Evolutionary conservation across 2,797 vertebrate genomes (phyloP).

Genomic region (Hypotaenidia okinawae): DNA sequence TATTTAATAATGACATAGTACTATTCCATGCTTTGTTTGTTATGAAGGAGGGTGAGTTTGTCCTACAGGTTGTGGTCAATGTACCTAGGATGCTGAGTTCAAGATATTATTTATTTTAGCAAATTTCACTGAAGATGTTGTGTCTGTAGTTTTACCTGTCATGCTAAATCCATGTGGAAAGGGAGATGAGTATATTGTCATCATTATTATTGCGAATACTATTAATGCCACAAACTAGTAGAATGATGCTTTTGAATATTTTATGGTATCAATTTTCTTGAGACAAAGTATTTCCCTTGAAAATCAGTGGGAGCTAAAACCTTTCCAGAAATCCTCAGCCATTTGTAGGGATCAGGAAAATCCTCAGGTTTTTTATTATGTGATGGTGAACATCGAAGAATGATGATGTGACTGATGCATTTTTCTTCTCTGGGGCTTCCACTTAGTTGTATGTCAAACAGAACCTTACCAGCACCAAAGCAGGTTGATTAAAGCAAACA

Average conservation of each 20-base stretch:
- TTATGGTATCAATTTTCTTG: background rate
- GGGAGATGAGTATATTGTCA: background rate
- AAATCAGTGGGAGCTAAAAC: background rate
- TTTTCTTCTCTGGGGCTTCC: background rate
- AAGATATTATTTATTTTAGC: background rate
- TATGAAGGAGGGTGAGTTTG: background rate
- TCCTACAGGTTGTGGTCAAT: background rate
- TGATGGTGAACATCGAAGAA: background rate
- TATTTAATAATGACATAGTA: background rate
- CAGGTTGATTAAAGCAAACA: background rate
- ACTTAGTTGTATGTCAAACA: background rate
- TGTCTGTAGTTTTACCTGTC: background rate
- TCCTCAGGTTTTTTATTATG: background rate
- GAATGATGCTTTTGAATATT: background rate
- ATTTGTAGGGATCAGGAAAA: background rate
- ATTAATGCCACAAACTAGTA: background rate
- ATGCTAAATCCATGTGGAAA: background rate
- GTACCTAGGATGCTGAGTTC: background rate
- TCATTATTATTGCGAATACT: background rate
- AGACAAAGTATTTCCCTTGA: background rate
- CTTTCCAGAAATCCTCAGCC: background rate
- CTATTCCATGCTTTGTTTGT: background rate
- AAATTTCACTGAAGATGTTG: background rate
- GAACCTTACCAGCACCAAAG: background rate
- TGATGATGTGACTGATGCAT: background rate